phyloP scores from a whole-genome alignment of 1,140 invertebrate species.

The Scaptomyza graminum region DNA sequence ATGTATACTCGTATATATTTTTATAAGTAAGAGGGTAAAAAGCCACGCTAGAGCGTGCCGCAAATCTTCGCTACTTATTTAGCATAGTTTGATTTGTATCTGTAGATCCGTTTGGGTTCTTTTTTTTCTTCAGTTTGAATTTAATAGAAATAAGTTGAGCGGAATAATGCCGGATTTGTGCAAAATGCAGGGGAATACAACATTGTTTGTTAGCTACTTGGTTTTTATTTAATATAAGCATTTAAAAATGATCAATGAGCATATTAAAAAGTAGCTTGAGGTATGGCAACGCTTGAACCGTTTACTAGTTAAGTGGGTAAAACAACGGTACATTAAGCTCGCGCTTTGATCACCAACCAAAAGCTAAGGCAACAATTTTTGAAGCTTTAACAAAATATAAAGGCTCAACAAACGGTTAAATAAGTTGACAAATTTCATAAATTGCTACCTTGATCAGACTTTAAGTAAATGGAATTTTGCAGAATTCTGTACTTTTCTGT shows the following conservation, averaged over 20 bases:
- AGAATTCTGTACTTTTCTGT: constrained; percentile 7
- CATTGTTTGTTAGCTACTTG: background rate
- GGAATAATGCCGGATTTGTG: constrained; percentile 36
- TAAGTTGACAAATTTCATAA: too few relatives aligned
- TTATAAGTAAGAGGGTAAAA: constrained; percentile 62
- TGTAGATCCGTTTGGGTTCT: constrained; percentile 30
- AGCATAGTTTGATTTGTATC: constrained; percentile 66
- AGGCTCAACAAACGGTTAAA: too few relatives aligned
- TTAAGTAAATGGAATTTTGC: background rate
- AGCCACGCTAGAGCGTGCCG: constrained; percentile 18
- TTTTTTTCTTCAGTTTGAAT: background rate
- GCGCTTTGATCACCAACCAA: too few relatives aligned
- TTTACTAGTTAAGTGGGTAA: too few relatives aligned
- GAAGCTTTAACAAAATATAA: too few relatives aligned
- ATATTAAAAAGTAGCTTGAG: background rate
- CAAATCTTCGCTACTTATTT: constrained; percentile 53
- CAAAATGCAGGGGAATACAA: background rate
- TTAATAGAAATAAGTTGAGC: constrained; percentile 7
- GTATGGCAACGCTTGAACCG: background rate
- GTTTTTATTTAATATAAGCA: background rate
- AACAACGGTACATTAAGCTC: background rate
- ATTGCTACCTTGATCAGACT: too few relatives aligned
- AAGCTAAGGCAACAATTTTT: too few relatives aligned
- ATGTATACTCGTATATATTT: constrained; percentile 21
- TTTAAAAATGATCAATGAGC: background rate